Evolutionary conservation across 2,888 invertebrate species (phyloP).

Genomic region (Drosophila neonasuta): DNA sequence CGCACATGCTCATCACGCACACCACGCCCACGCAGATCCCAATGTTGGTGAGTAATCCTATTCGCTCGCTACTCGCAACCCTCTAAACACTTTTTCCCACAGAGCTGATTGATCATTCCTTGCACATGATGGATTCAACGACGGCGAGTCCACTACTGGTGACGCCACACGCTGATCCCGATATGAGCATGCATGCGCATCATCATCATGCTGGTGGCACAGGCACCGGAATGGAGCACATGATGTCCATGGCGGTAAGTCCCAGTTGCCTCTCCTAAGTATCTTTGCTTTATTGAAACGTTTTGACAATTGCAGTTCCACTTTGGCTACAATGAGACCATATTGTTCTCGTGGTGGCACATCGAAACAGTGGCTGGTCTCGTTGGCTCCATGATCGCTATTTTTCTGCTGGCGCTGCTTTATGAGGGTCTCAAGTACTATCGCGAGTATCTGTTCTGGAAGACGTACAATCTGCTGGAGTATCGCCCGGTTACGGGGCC

Average conservation of each 20-base stretch:
- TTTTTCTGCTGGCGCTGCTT: conserved; percentile 94
- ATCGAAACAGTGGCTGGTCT: conserved; percentile 89
- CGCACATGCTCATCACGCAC: conserved; percentile 64
- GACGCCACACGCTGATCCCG: conserved; percentile 37
- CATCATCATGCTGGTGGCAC: conserved; percentile 59
- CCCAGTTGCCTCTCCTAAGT: neutral
- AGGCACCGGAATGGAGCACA: conserved; percentile 78
- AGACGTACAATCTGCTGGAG: conserved; percentile 91
- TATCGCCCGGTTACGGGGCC: conserved; percentile 93
- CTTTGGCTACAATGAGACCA: conserved; percentile 88
- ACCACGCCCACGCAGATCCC: conserved; percentile 71
- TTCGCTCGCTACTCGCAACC: neutral
- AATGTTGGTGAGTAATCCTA: conserved; percentile 71
- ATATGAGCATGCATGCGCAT: conserved; percentile 42
- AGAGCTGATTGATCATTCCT: conserved; percentile 60
- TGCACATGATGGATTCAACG: conserved; percentile 55
- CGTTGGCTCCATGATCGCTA: conserved; percentile 94
- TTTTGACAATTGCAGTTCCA: conserved; percentile 86
- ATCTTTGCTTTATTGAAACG: neutral
- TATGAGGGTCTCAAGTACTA: conserved; percentile 93
- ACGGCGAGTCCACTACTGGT: conserved; percentile 46
- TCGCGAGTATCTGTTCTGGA: conserved; percentile 92
- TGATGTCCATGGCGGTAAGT: conserved; percentile 82
- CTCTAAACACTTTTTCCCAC: neutral
- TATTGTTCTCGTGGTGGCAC: conserved; percentile 92